Evolutionary conservation across 2,797 vertebrate genomes (phyloP), one percentile per base, ranked within the genome.

Genomic region (Spea hammondii): DNA sequence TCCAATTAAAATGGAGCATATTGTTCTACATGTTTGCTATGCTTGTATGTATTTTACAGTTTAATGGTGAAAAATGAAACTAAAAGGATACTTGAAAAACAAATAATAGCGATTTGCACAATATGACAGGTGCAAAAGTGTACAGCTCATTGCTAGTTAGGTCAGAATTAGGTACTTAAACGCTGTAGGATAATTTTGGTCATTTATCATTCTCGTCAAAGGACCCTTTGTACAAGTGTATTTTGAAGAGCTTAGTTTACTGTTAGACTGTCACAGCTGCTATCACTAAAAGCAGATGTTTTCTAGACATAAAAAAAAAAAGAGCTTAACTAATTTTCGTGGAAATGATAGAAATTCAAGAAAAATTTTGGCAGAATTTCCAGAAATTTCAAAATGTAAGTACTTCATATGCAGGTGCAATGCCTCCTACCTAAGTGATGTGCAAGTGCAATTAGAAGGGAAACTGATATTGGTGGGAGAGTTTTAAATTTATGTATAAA

Each of bases 171-270:
- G 87, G 78, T 85, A 81, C 88, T 90, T 90, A 85, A 87, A 89
- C 89, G 86, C 78, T 72, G 60, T 89, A 86, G 86, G 83, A 85
- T 91, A 91, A 92, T 92, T 92, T 89, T 87, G 84, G 88, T 88
- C 86, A 89, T 93, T 91, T 90, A 90, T 92, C 89, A 90, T 89
- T 81, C 83, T 86, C 74, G 85, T 92, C 87, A 88, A 89, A 90
- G 84, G 83, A 80, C 77, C 86, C 86, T 91, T 91, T 89, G 85
- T 90, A 88, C 81, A 85, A 88, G 8, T 87, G 87, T 88, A 88
- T 88, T 85, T 77, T 88, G 83, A 89, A 92, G 87, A 86, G 87
- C 83, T 91, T 88, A 77, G 6, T 87, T 88, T 88, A 85, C 87
- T 87, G 82, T 91, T 87, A 89, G 89, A 84, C 89, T 87, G 87